phyloP scores from a whole-genome alignment of 2,113 vertebrate genomes.

The Brachyistius frenatus region DNA sequence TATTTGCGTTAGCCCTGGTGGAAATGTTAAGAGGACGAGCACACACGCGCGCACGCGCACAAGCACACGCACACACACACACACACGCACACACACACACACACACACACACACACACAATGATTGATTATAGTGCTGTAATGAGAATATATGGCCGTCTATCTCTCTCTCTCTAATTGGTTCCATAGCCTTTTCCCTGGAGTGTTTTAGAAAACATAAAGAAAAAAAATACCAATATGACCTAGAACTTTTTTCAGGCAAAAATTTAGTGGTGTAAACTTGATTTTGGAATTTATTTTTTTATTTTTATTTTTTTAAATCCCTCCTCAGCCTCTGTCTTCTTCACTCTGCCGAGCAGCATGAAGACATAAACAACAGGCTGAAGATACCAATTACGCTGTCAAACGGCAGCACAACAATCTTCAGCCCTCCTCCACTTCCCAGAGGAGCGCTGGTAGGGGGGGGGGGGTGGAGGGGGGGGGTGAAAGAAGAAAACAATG shows the following conservation, averaged over 20 bases:
- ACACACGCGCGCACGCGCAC: conserved; percentile 1
- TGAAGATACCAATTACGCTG: conserved; percentile 65
- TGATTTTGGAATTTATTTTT: conserved; percentile 41
- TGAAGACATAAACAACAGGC: conserved; percentile 63
- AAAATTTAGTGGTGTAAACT: conserved; percentile 34
- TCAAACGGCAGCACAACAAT: conserved; percentile 56
- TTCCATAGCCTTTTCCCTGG: conserved; percentile 37
- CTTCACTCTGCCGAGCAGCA: conserved; percentile 27
- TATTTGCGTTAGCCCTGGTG: conserved; percentile 49
- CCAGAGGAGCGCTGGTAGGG: conserved; percentile 46
- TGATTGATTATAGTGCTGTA: conserved; percentile 54
- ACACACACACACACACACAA: conserved; percentile 4
- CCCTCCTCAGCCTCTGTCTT: conserved; percentile 51
- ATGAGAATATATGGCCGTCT: conserved; percentile 53
- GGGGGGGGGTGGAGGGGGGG: background rate
- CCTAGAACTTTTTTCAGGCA: conserved; percentile 30
- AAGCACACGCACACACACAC: conserved; percentile 7
- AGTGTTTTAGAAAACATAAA: conserved; percentile 15
- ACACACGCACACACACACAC: conserved; percentile 7
- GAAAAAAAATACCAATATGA: conserved; percentile 28
- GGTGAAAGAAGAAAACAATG: background rate
- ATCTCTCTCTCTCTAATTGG: conserved; percentile 58
- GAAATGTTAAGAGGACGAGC: conserved; percentile 62
- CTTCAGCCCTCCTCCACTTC: conserved; percentile 52
- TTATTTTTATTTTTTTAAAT: conserved; percentile 29